Conservation (phyloP, 2,113 vertebrate species). For the Onychorhynchus coronatus region DNA sequence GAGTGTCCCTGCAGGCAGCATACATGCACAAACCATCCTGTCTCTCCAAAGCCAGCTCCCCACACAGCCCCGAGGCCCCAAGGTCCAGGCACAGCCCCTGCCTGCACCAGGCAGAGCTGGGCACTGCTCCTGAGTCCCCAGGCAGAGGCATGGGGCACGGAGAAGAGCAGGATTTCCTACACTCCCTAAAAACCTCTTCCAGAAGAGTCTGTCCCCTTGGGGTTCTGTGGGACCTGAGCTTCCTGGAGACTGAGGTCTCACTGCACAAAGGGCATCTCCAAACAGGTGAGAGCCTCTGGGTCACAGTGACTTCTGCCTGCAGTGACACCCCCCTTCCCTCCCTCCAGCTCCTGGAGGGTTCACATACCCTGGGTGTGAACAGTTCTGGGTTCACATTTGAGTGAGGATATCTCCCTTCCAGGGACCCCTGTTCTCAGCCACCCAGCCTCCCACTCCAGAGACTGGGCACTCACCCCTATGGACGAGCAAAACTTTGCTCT, state of each 20-base stretch:
- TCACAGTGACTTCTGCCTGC: neutral
- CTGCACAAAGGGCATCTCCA: neutral
- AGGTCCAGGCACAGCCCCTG: accelerated
- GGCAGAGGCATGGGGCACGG: accelerated
- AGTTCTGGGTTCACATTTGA: neutral
- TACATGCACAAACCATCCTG: no score
- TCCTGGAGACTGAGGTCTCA: neutral
- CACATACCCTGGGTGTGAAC: neutral
- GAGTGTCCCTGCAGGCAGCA: neutral
- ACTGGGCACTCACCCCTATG: accelerated
- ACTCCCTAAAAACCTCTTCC: neutral
- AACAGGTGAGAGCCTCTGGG: neutral
- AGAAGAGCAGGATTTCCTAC: neutral
- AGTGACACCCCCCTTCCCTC: neutral
- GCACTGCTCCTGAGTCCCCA: neutral
- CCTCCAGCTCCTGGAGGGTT: neutral
- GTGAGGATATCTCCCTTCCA: neutral
- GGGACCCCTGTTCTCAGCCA: neutral
- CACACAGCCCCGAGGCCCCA: accelerated
- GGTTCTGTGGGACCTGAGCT: neutral
- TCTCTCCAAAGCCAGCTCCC: neutral
- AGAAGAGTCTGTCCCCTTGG: neutral
- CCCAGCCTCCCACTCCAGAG: neutral
- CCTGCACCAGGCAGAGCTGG: neutral
- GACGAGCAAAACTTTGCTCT: neutral